Conservation (phyloP, 2,797 vertebrate genomes). For the Channallabes apus region DNA sequence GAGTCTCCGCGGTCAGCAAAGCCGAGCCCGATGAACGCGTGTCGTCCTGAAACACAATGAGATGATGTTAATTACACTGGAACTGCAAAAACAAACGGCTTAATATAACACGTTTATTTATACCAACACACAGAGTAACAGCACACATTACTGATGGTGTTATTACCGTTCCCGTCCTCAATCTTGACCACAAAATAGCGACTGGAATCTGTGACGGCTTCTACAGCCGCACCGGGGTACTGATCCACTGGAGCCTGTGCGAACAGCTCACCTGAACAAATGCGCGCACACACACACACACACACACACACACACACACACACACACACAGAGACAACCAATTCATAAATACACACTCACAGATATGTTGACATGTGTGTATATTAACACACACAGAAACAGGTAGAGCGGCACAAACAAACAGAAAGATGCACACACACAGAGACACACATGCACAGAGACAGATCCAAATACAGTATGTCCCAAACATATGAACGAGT, state of each 20-base stretch:
- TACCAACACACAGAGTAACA: not conserved
- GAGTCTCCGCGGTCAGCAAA: conserved; percentile 96
- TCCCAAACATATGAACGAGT: no score
- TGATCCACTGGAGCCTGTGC: conserved; percentile 91
- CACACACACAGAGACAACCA: not conserved
- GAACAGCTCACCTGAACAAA: conserved; percentile 86
- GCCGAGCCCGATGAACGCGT: conserved; percentile 93
- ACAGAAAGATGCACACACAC: no score
- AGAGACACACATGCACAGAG: no score
- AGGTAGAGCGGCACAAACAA: no score
- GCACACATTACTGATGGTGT: not conserved
- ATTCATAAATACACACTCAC: conserved; percentile 61
- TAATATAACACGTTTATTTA: not conserved
- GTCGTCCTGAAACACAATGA: conserved; percentile 72
- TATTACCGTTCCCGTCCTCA: conserved; percentile 86
- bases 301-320: no score
- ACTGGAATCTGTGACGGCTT: conserved; percentile 91
- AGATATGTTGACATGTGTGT: not conserved
- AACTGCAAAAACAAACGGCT: not conserved
- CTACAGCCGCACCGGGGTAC: conserved; percentile 86
- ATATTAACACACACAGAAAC: not conserved
- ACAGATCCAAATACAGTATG: no score
- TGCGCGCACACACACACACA: not conserved
- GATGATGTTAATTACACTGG: not conserved
- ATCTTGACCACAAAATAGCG: conserved; percentile 92